Evolutionary conservation across 2,797 vertebrate genomes (phyloP).

Genomic region (Scleropages formosus): DNA sequence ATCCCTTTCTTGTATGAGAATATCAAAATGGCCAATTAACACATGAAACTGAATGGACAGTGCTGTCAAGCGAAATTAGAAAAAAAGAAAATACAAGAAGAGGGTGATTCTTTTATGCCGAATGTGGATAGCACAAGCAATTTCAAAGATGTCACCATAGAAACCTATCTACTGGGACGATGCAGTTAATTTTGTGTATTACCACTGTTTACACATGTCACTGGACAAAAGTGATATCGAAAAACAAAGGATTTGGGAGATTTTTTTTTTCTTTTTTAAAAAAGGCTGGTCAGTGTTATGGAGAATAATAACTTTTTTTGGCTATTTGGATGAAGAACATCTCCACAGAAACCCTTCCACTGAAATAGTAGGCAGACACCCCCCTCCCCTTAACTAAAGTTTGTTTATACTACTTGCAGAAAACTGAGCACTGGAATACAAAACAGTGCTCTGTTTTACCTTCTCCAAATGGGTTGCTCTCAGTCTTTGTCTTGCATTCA

Average conservation of each 20-base stretch:
- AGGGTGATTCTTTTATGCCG: neutral
- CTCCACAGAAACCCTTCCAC: too few species aligned
- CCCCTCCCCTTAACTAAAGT: neutral
- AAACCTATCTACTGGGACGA: neutral
- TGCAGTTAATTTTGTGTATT: too few species aligned
- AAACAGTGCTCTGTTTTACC: neutral
- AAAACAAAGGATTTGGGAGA: neutral
- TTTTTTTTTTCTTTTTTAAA: neutral
- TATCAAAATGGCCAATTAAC: conserved; percentile 1
- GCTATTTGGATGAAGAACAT: too few species aligned
- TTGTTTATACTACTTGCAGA: neutral
- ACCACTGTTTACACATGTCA: too few species aligned
- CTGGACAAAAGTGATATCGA: neutral
- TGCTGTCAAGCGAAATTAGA: neutral
- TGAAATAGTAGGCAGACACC: too few species aligned
- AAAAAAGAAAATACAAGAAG: neutral
- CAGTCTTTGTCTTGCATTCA: conserved; percentile 5
- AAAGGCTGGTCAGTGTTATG: too few species aligned
- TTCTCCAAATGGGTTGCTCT: conserved; percentile 7
- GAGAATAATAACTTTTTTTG: too few species aligned
- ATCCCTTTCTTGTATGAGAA: neutral
- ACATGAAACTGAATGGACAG: neutral
- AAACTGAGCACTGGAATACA: neutral
- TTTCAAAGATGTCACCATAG: neutral
- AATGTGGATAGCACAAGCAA: neutral